Base-by-base conservation (phyloP, 2,888 invertebrate genomes). In the Apodemia hepburni region DNA sequence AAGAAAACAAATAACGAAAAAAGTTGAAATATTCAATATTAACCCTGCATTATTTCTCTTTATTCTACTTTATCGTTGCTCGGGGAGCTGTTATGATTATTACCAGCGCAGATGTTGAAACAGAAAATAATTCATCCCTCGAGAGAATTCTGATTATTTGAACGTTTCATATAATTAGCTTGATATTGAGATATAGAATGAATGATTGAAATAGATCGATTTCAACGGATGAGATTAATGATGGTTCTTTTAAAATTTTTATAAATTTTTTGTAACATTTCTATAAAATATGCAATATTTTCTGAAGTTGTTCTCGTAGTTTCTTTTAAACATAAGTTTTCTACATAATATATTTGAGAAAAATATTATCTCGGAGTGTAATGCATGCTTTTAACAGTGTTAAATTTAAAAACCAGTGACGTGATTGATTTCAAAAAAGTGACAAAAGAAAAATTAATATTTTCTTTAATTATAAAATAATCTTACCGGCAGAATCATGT, bases 141-240 rank as follows among this genome's bases (percentile, higher is more conserved):
- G 54, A 27, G 54, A 57, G 54, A 57, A 29, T 57, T 57, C n/a
- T 57, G 54, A 57, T 57, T 57, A 57, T 29, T 57, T 57, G 15
- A 57, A 57, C 54, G 54, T 57, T 57, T 57, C n/a, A n/a, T 54
- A 27, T 54, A 54, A 54, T 54, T 54, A 54, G 12, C 29, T 54
- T 54, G 15, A 29, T 8, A 29, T 12, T 54, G 22, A 15, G 12
- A 11, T 27, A 27, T 29, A 27, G 12, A 51, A 60, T 79, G 9
- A 33, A 47, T 17, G 42, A 5, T 0, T 4, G 15, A 12, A 15
- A 42, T 42, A 42, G 42, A 5, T 42, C 42, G 42, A 42, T 42
- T 42, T 42, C 15, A 15, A 15, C 6, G 12, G 4, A 15, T 3
- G 4, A 15, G 15, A 42, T 12, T 42, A 42, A 15, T 42, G 42